Conservation (phyloP, 2,888 invertebrate genomes). For the Lutraria lutraria region DNA sequence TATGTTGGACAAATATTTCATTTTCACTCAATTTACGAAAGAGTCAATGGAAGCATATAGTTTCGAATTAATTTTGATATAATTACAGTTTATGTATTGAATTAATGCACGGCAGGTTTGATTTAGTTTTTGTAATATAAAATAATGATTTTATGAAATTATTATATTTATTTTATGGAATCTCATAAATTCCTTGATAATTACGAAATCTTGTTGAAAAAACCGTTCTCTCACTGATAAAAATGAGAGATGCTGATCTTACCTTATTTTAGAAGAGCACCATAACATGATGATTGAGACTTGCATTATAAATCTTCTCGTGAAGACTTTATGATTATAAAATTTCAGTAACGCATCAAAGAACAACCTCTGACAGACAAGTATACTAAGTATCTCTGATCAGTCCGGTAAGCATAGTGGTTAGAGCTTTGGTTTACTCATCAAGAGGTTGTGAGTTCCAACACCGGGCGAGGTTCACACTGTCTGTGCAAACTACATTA, state of each 20-base stretch:
- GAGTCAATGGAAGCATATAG: neutral
- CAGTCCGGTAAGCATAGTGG: too few relatives aligned
- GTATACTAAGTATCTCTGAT: too few relatives aligned
- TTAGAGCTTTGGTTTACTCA: too few relatives aligned
- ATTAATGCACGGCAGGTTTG: neutral
- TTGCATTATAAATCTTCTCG: neutral
- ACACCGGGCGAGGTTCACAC: too few relatives aligned
- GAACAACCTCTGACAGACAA: too few relatives aligned
- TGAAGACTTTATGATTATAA: too few relatives aligned
- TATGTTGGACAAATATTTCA: too few relatives aligned
- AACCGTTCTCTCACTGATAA: neutral
- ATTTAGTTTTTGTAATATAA: neutral
- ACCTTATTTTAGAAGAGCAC: neutral
- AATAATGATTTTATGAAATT: constrained; percentile 5
- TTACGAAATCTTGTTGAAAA: neutral
- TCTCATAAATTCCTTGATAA: neutral
- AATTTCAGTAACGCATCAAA: too few relatives aligned
- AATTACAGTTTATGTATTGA: neutral
- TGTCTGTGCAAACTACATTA: too few relatives aligned
- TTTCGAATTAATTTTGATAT: neutral
- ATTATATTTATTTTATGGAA: neutral
- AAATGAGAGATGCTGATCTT: neutral
- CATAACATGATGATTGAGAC: neutral
- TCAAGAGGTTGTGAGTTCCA: too few relatives aligned
- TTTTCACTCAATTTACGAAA: neutral